Evolutionary conservation across 2,113 vertebrate species (phyloP), one percentile per base, ranked within the genome.

Genomic region (Tachycineta bicolor): DNA sequence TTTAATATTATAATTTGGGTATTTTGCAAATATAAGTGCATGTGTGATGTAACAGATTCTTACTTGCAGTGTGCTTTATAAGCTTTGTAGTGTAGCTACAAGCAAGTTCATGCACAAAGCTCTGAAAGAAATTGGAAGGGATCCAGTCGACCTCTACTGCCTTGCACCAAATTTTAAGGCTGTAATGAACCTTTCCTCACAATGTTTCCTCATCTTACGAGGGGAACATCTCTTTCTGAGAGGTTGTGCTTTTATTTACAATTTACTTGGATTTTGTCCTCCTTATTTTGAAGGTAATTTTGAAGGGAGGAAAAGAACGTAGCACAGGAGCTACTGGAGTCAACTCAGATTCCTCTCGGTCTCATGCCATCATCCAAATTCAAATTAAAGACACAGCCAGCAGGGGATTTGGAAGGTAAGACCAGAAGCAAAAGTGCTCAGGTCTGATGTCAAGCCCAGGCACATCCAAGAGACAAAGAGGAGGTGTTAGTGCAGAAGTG

Each of bases 301-400:
- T 98, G 83, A 98, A 98, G 58, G 99, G 99, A 14, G 98, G 98
- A 37, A 98, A 98, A 70, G 98, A 98, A 64, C 99, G 99, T 55
- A 99, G 98, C 89, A 99, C 98, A 0, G 98, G 99, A 41, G 97
- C 97, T 59, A 99, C 99, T n/a, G 98, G 98, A 31, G 98, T 99
- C 76, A 99, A 99, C 77, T 96, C 98, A 1, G 98, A 98, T 91
- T 99, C 99, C 28, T 99, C 99, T 81, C 98, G 99, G 59, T 99
- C 99, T 39, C 99, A 99, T 49, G 99, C 99, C 46, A 91, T 99
- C 94, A 99, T 99, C 93, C 99, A 99, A 97, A 98, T 99, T 94
- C 99, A 99, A 90, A 98, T 99, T 73, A 98, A 98, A 97, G 97
- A 98, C 55, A 37, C 96, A 34, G 93, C 97, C 58, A 98, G 98